Base-by-base conservation (phyloP, 2,797 vertebrate genomes). In the Poeciliopsis turneri region DNA sequence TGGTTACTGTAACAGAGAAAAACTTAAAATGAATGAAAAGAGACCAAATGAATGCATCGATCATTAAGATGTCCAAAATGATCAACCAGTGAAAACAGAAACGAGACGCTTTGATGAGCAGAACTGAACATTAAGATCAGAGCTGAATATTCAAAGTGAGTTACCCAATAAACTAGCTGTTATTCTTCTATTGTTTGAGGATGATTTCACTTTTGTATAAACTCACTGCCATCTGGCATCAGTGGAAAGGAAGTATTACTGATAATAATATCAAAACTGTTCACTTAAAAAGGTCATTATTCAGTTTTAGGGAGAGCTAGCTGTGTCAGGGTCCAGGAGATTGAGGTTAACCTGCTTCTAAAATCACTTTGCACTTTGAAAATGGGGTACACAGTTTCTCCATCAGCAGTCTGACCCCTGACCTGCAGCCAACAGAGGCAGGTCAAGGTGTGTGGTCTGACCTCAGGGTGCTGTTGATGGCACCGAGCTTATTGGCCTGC, bases 401-500 rank as follows among this genome's bases (percentile, higher is more conserved):
- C 6, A 61, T 15, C 59, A 59, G n/a, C n/a, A 28, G 25, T 59
- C n/a, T 59, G n/a, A 59, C 53, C 25, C 53, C 53, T 57, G 53
- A 57, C 25, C 53, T 28, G 25, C 57, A 59, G 57, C 57, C 20
- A 41, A 8, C 66, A 59, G 51, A 20, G 33, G n/a, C 0, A 30
- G 4, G 39, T 46, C 36, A 49, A 12, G 0, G 46, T 9, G 20
- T 4, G 73, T 1, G 69, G 8, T n/a, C 92, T 94, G 95, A 97
- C 98, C 98, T 99, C 90, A 99, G 94, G 1, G 97, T 98, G 94
- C 95, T 98, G 94, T 99, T 98, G 89, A 99, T 93, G 77, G 98
- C 98, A 43, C 98, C 98, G 87, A 99, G 96, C 73, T 98, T 97
- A 82, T 96, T 95, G 72, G 96, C 97, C 93, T 98, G 97, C 78